Percentiles rank a stretch among this genome's conserved stretches.
phyloP scores from a whole-genome alignment of 1,140 invertebrate species.

The Ips typographus region DNA sequence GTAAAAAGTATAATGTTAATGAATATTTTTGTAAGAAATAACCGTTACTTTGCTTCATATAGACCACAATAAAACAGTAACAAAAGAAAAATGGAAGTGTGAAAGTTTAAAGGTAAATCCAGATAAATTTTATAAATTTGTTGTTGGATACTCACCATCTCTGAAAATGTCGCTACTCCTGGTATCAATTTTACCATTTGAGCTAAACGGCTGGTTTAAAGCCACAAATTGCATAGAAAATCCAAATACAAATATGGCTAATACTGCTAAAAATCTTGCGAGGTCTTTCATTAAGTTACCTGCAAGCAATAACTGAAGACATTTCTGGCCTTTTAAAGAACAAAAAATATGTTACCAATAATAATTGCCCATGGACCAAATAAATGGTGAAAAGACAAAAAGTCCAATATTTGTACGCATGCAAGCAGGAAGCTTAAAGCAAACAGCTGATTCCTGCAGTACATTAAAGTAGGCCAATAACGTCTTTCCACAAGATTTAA shows the following conservation, averaged over 20 bases:
- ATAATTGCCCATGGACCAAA: conserved; percentile 98
- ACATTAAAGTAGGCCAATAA: conserved; percentile 82
- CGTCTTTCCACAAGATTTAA: conserved; percentile 59
- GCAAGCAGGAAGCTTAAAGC: conserved; percentile 91
- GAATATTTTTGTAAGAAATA: too few relatives aligned
- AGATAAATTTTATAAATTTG: too few relatives aligned
- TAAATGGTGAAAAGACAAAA: conserved; percentile 95
- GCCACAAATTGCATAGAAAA: conserved; percentile 98
- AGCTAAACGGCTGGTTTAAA: conserved; percentile 85
- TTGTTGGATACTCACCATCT: conserved; percentile 66
- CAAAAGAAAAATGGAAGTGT: too few relatives aligned
- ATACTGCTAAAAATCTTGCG: conserved; percentile 92
- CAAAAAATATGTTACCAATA: conserved; percentile 59
- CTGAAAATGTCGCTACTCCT: conserved; percentile 56
- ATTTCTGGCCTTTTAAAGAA: background rate
- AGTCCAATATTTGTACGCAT: conserved; percentile 96
- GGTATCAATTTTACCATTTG: background rate
- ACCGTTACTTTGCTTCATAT: too few relatives aligned
- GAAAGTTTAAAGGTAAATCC: too few relatives aligned
- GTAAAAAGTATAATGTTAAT: too few relatives aligned
- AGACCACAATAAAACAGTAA: too few relatives aligned
- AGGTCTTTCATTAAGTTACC: conserved; percentile 85
- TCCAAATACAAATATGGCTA: conserved; percentile 96
- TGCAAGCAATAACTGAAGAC: conserved; percentile 1
- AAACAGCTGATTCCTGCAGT: conserved; percentile 94